Evolutionary conservation across 2,888 invertebrate genomes (phyloP).

Genomic region (Anoncus sp.): DNA sequence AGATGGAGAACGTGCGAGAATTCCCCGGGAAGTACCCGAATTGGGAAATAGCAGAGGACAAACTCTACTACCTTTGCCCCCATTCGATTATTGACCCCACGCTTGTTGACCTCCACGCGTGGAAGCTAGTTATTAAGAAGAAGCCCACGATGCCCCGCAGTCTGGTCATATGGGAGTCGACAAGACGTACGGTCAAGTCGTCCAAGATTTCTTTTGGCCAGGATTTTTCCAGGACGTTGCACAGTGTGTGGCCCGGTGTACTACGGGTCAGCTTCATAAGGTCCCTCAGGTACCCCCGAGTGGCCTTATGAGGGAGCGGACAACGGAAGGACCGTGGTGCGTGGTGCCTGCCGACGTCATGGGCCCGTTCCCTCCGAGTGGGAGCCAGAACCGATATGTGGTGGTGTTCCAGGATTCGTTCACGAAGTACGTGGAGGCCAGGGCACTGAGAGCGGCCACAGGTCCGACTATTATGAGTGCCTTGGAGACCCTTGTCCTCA

Average conservation of each 20-base stretch:
- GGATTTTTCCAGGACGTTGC: slow-evolving; percentile 7
- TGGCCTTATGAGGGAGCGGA: background rate
- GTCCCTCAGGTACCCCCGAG: background rate
- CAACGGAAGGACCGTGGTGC: slow-evolving; percentile 21
- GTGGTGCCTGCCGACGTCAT: slow-evolving; percentile 54
- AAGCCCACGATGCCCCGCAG: background rate
- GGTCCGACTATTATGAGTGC: slow-evolving; percentile 10
- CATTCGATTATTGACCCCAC: slow-evolving; percentile 20
- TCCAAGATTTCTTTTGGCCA: slow-evolving; percentile 7
- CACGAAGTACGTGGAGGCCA: slow-evolving; percentile 51
- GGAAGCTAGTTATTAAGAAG: background rate
- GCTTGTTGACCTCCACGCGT: background rate
- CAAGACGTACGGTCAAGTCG: background rate
- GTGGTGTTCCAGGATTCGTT: slow-evolving; percentile 65
- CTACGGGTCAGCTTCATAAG: background rate
- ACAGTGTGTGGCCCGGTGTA: background rate
- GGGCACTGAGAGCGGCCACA: background rate
- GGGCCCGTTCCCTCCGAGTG: slow-evolving; percentile 60
- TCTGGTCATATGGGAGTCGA: background rate
- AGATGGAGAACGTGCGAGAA: slow-evolving; percentile 8
- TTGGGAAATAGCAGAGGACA: slow-evolving; percentile 41
- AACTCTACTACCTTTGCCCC: slow-evolving; percentile 21
- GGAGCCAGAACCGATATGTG: slow-evolving; percentile 47
- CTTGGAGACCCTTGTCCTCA: background rate
- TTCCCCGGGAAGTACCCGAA: slow-evolving; percentile 31